These are phyloP conservation scores for Eurytemora carolleeae DNA, from an alignment of 1,140 invertebrate species.

Conservation along the genomic window DNA sequence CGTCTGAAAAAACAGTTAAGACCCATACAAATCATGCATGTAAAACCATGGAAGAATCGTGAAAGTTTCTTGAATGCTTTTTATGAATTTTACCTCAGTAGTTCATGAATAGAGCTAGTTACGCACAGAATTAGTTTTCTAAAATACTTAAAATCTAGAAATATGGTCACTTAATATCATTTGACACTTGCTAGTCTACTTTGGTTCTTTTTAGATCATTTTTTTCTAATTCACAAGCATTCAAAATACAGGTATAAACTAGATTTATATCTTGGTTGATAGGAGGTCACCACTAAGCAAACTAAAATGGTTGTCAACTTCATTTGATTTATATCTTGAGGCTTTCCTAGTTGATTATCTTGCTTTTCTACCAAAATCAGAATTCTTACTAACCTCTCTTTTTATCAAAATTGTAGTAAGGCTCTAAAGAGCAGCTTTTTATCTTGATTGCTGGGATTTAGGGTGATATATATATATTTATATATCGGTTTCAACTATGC, in stretches of 20 bases:
- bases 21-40: no score
- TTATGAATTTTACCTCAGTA: no score
- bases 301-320: neutral
- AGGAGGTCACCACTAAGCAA: neutral
- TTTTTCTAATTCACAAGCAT: neutral
- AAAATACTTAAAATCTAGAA: no score
- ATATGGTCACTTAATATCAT: no score
- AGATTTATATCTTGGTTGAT: neutral
- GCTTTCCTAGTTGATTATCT: neutral
- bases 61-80: no score
- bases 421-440: neutral
- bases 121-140: no score
- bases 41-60: no score
- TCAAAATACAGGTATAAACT: neutral
- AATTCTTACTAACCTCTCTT: neutral
- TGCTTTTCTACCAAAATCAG: no score
- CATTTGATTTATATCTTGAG: neutral
- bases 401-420: neutral
- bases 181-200: no score
- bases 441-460: no score
- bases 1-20: neutral
- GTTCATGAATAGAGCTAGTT: no score
- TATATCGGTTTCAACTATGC: neutral
- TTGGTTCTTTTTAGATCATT: no score
- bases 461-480: neutral